Evolutionary conservation across 2,797 vertebrate genomes (phyloP).

Genomic region (Amphiprion clarkii): DNA sequence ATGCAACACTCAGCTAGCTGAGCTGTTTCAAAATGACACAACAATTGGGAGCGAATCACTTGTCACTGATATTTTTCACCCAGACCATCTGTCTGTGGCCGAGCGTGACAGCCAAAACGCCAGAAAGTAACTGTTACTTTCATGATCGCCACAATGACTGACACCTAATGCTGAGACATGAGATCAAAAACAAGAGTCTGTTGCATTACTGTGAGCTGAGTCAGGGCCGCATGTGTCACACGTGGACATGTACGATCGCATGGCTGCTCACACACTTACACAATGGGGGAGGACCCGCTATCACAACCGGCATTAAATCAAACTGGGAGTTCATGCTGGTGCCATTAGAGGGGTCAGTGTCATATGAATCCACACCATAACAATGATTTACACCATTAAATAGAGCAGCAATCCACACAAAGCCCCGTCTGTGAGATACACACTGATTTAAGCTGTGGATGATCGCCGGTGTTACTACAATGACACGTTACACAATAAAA

Average conservation of each 20-base stretch:
- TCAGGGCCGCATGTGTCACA: slow-evolving; percentile 22
- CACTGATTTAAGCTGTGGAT: neutral
- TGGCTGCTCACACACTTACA: slow-evolving; percentile 22
- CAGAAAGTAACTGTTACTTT: slow-evolving; percentile 7
- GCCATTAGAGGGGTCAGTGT: neutral
- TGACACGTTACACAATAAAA: neutral
- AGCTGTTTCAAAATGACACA: slow-evolving; percentile 37
- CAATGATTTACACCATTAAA: neutral
- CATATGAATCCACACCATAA: slow-evolving; percentile 7
- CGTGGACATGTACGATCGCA: neutral
- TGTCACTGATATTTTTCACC: slow-evolving; percentile 43
- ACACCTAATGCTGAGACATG: slow-evolving; percentile 26
- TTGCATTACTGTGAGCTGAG: slow-evolving; percentile 15
- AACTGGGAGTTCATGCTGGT: slow-evolving; percentile 14
- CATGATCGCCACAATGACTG: slow-evolving; percentile 25
- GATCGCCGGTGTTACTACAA: neutral
- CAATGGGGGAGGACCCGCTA: neutral
- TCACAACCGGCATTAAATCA: slow-evolving; percentile 29
- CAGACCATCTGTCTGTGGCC: slow-evolving; percentile 35
- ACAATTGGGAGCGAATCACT: slow-evolving; percentile 43
- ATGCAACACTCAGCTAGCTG: slow-evolving; percentile 33
- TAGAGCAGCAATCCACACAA: neutral
- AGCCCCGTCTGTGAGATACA: neutral
- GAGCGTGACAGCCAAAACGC: slow-evolving; percentile 3
- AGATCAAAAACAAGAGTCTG: slow-evolving; percentile 2